A percentile compares a stretch with the other conserved stretches of the same genome.
Conservation (phyloP, 2,113 vertebrate genomes). For the Mormyrus iriodes region DNA sequence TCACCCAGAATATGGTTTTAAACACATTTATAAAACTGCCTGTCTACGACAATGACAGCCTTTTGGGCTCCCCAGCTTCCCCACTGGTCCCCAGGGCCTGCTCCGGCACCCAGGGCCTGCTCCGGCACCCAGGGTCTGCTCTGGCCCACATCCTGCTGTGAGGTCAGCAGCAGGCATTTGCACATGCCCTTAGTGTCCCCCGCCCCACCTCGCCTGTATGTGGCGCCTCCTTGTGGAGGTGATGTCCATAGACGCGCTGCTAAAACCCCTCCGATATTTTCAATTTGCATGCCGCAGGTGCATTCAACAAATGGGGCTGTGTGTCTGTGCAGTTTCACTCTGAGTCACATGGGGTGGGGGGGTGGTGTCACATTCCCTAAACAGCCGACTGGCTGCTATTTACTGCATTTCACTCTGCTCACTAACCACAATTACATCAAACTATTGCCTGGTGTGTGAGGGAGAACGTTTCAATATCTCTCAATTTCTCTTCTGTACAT, state of each 20-base stretch:
- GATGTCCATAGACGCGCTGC: background rate
- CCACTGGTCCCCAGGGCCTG: background rate
- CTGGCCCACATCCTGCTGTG: background rate
- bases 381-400: background rate
- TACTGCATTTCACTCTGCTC: conserved; percentile 8
- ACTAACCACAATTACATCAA: background rate
- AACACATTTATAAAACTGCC: background rate
- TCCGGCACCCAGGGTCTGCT: background rate
- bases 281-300: background rate
- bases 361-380: background rate
- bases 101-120: background rate
- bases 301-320: too few relatives aligned
- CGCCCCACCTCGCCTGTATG: background rate
- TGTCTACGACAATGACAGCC: background rate
- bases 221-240: background rate
- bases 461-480: background rate
- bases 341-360: background rate
- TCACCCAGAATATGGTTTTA: background rate
- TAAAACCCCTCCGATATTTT: conserved; percentile 10
- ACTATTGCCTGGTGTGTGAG: background rate
- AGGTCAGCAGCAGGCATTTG: background rate
- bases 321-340: background rate
- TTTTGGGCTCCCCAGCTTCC: background rate
- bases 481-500: background rate
- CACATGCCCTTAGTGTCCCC: background rate